phyloP scores from a whole-genome alignment of 2,797 vertebrate species.

The Octomys mimax region DNA sequence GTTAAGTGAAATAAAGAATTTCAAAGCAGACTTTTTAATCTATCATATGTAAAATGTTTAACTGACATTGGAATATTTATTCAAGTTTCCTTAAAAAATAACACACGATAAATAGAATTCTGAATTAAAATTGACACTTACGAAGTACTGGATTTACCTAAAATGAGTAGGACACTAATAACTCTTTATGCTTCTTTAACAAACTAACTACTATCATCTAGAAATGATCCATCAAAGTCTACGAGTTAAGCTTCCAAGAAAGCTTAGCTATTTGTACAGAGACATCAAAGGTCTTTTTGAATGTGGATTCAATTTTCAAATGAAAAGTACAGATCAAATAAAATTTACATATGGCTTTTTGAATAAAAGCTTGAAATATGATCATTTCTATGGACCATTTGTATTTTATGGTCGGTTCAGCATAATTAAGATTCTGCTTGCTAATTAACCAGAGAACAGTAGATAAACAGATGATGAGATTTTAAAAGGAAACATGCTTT shows the following conservation, averaged over 20 bases:
- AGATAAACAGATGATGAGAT: conserved; percentile 63
- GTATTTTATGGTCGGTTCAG: background rate
- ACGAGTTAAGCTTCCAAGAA: conserved; percentile 26
- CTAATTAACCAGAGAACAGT: conserved; percentile 39
- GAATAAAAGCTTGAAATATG: background rate
- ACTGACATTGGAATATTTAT: background rate
- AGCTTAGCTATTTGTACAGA: conserved; percentile 57
- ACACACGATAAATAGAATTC: conserved; percentile 14
- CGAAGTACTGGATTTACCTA: conserved; percentile 6
- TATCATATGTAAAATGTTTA: background rate
- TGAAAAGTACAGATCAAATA: background rate
- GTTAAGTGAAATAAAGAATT: conserved; percentile 26
- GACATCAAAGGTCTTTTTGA: background rate
- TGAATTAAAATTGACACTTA: conserved; percentile 1
- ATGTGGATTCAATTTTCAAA: conserved; percentile 61
- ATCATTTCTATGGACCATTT: conserved; percentile 32
- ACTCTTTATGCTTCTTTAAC: conserved; percentile 42
- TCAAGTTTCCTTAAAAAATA: background rate
- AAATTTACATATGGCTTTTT: conserved; percentile 67
- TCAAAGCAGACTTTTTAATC: background rate
- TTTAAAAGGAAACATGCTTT: conserved; percentile 40
- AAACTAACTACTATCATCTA: conserved; percentile 47
- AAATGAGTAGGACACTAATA: conserved; percentile 31
- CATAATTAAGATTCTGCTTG: conserved; percentile 55
- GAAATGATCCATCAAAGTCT: background rate